Evolutionary conservation across 2,113 vertebrate genomes (phyloP).

Genomic region (Abramis brama): DNA sequence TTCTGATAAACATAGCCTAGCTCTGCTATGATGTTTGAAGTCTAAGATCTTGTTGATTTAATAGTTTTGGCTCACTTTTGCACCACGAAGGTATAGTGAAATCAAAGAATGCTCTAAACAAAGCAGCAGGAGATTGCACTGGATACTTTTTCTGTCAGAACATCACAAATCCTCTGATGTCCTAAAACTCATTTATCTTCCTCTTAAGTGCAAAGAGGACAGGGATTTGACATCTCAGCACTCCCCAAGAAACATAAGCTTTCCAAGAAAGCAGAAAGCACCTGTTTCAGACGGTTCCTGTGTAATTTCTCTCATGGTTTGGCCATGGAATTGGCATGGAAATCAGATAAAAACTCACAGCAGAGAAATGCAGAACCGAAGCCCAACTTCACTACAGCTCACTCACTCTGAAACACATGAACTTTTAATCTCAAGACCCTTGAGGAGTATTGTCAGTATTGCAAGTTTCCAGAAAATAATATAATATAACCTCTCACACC

Average conservation of each 20-base stretch:
- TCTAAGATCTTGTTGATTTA: not conserved
- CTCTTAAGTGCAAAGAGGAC: not conserved
- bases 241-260: not conserved
- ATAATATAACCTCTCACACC: conserved; percentile 21
- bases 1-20: not conserved
- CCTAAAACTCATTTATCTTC: not conserved
- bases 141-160: not conserved
- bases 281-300: conserved; percentile 7
- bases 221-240: not conserved
- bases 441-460: not conserved
- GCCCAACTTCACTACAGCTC: not conserved
- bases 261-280: conserved; percentile 13
- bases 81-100: not conserved
- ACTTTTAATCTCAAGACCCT: not conserved
- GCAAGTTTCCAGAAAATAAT: conserved; percentile 33
- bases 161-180: not conserved
- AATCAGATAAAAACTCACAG: not conserved
- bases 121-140: not conserved
- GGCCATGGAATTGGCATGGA: not conserved
- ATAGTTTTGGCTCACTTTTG: not conserved
- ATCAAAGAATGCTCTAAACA: not conserved
- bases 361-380: not conserved
- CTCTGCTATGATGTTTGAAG: not conserved
- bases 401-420: conserved; percentile 40
- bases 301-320: not conserved